Base-by-base conservation (phyloP, 2,888 invertebrate genomes). In the Drosophila atripex region DNA sequence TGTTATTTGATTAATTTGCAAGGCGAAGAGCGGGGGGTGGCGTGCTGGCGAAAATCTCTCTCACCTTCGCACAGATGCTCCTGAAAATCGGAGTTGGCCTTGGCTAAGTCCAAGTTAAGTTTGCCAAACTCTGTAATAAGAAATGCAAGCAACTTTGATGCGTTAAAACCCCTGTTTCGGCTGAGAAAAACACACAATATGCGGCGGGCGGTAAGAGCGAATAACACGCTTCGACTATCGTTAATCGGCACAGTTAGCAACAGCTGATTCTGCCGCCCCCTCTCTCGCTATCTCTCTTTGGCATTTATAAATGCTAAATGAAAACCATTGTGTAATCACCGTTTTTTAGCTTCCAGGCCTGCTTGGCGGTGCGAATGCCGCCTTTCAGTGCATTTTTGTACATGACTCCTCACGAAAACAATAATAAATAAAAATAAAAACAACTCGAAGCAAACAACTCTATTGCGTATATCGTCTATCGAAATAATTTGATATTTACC, bases 21-120 rank as follows among this genome's bases (percentile, higher is more conserved):
- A 32, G 3, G 21, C 32, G 35, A 28, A 2, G 35, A 35, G 35
- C 35, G 32, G 35, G 35, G 6, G n/a, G n/a, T n/a, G n/a, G 35
- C 7, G 35, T 2, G 6, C 7, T 2, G n/a, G 32, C 32, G 12
- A 12, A 14, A 6, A 35, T n/a, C 3, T 16, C 52, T 53, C 76
- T 83, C 77, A 90, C 89, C 89, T 90, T 90, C 89, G 54, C 89
- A 90, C 74, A 90, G 78, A 77, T 90, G 90, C 54, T 90, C 89
- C 53, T 88, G 83, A 64, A 90, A 88, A 54, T 90, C 90, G 8
- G 86, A 76, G 69, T 90, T 90, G 11, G 84, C 80, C 72, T 86
- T 83, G 18, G 80, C 73, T 70, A 90, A 74, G 71, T 89, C 89
- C 72, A 89, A 77, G 65, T 83, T 88, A 21, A 90, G 65, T 83